Evolutionary conservation across 2,888 invertebrate species (phyloP), one percentile per base, ranked within the genome.

Genomic region (Drosophila pseudotalamancana): DNA sequence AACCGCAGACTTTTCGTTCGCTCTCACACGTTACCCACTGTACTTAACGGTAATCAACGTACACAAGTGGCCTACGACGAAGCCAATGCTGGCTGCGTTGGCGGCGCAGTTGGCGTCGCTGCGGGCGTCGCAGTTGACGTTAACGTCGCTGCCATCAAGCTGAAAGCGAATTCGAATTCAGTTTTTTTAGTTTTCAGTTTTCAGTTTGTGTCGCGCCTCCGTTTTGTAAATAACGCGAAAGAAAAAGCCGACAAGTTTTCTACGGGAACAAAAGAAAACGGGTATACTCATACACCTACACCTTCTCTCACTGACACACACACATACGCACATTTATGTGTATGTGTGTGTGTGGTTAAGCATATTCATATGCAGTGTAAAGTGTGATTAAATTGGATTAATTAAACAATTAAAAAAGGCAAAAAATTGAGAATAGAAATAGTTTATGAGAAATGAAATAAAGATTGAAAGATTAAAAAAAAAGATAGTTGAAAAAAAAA

Each of bases 181-280:
- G 72, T 72, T 72, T 72, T 72, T 72, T 72, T 60, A 72, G 72
- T 72, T 72, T 72, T 72, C 42, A 72, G 71, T 82, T 82, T 83
- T 80, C 84, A 89, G 89, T 89, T 88, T 75, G 89, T 87, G 87
- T 89, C 89, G 89, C 82, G 89, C 89, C 77, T 88, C 88, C 85
- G 89, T 75, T 82, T 83, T 88, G 88, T 82, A 82, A 86, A 87
- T 88, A 80, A 74, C 87, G 72, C 81, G 76, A 76, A 79, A 67
- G 59, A 67, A 61, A 59, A 60, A 56, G 61, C 37, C 53, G 68
- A 62, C 57, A 45, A 62, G 18, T 43, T 43, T 12, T 50, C 46
- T 48, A 18, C 50, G 43, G 35, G 31, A 68, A 39, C 48, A 60
- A 56, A 32, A 71, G 60, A 56, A 32, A 71, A 56, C 64, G 70